Conservation (phyloP, 1,140 invertebrate species). For the Hycleus phaleratus region DNA sequence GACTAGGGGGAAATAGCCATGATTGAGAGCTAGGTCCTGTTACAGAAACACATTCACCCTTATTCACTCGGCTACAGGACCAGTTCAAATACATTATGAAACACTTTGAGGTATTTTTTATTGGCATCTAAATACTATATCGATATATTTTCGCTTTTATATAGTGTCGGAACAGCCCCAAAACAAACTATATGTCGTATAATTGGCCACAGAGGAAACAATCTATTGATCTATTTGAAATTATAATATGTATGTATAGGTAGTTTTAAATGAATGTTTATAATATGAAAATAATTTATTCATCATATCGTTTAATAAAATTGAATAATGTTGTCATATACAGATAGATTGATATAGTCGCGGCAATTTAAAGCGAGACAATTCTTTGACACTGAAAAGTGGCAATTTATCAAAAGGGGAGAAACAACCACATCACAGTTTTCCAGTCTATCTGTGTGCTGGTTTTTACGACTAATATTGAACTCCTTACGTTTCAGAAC, state of each 20-base stretch:
- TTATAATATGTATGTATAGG: slow-evolving; percentile 1
- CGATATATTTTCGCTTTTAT: slow-evolving; percentile 27
- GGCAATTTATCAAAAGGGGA: slow-evolving; percentile 33
- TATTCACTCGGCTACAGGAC: slow-evolving; percentile 21
- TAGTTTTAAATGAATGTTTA: too few relatives aligned
- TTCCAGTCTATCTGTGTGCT: background rate
- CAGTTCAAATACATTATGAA: slow-evolving; percentile 38
- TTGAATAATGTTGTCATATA: slow-evolving; percentile 10
- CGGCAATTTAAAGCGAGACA: slow-evolving; percentile 25
- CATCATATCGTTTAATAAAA: slow-evolving; percentile 9
- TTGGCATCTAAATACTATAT: slow-evolving; percentile 40
- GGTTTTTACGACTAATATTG: background rate
- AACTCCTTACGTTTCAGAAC: slow-evolving; percentile 18
- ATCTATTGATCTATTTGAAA: background rate
- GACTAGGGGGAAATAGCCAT: slow-evolving; percentile 42
- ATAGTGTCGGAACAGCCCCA: slow-evolving; percentile 7
- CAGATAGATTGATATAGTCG: slow-evolving; percentile 16
- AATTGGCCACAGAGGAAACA: slow-evolving; percentile 1
- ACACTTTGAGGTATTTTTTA: slow-evolving; percentile 40
- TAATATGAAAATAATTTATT: too few relatives aligned
- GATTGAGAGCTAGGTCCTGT: slow-evolving; percentile 38
- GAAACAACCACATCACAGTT: background rate
- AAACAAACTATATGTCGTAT: slow-evolving; percentile 25
- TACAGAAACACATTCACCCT: slow-evolving; percentile 21
- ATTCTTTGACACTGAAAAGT: slow-evolving; percentile 34